These are phyloP conservation scores for Tetanocera ferruginea DNA, from an alignment of 2,888 invertebrate genomes.

Conservation along the genomic window DNA sequence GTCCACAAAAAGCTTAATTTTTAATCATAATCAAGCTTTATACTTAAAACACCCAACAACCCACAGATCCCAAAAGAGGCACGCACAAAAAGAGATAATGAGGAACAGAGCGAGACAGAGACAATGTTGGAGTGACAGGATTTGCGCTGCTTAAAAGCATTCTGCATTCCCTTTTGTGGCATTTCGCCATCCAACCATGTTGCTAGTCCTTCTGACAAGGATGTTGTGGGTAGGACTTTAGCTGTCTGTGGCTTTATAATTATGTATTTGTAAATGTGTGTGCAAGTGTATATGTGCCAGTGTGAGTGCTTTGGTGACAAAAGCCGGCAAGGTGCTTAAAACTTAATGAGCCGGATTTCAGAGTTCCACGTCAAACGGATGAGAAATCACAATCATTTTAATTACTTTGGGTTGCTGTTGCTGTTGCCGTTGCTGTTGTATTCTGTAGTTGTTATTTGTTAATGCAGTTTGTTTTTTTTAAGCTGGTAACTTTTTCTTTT, in stretches of 20 bases:
- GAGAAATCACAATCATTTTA: conserved; percentile 36
- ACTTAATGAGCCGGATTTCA: conserved; percentile 30
- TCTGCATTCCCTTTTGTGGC: not conserved
- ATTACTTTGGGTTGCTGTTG: conserved; percentile 18
- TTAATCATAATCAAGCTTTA: conserved; percentile 27
- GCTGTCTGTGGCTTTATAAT: not conserved
- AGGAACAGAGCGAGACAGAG: not conserved
- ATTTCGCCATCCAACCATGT: not conserved
- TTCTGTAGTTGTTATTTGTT: not conserved
- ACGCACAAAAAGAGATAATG: not conserved
- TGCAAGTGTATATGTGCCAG: not conserved
- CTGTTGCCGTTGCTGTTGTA: not conserved
- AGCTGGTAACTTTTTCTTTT: conserved; percentile 14
- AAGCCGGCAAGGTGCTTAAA: conserved; percentile 33
- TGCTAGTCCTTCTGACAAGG: not conserved
- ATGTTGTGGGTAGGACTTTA: not conserved
- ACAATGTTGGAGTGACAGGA: not conserved
- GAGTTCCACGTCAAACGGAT: not conserved
- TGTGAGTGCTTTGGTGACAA: not conserved
- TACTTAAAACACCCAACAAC: not conserved
- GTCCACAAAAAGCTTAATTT: conserved; percentile 25
- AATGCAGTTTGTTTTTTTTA: conserved; percentile 8
- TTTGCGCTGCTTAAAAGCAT: conserved; percentile 20
- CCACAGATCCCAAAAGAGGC: not conserved
- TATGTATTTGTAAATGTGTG: not conserved